A percentile compares a stretch with the other conserved stretches of the same genome.
Evolutionary conservation across 2,113 vertebrate genomes (phyloP).

Genomic region (Aldabrachelys gigantea): DNA sequence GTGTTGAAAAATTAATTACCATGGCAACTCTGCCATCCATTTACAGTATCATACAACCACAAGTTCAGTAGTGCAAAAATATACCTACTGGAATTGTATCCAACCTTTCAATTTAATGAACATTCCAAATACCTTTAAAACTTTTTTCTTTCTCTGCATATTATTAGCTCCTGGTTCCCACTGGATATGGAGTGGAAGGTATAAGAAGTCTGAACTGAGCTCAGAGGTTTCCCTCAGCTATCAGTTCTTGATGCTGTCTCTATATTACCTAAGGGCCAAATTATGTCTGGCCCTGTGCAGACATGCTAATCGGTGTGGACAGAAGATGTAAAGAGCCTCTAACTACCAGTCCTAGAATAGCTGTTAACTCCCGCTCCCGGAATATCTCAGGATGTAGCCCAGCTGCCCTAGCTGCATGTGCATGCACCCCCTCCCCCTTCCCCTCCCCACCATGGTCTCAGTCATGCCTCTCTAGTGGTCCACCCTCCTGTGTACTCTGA

Average conservation of each 20-base stretch:
- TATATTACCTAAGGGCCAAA: not conserved
- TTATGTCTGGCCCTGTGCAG: not conserved
- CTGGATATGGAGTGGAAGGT: not conserved
- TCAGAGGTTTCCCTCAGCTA: not conserved
- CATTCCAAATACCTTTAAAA: not conserved
- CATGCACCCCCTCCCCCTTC: too few relatives aligned
- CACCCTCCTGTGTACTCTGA: not conserved
- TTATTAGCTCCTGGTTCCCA: not conserved
- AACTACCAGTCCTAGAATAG: not conserved
- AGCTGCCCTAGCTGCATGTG: not conserved
- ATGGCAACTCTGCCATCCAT: not conserved
- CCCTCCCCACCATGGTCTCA: not conserved
- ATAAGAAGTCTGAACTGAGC: not conserved
- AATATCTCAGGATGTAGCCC: not conserved
- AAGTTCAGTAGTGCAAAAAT: not conserved
- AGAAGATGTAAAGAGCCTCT: not conserved
- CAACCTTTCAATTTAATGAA: not conserved
- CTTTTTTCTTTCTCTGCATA: not conserved
- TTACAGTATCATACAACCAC: not conserved
- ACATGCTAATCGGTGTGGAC: not conserved
- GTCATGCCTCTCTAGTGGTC: not conserved
- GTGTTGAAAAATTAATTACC: conserved; percentile 1
- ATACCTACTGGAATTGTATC: not conserved
- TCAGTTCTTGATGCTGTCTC: not conserved
- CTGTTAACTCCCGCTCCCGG: not conserved